phyloP scores from a whole-genome alignment of 92 coral and sea anemone species.

The Parazoanthus atlanticus region DNA sequence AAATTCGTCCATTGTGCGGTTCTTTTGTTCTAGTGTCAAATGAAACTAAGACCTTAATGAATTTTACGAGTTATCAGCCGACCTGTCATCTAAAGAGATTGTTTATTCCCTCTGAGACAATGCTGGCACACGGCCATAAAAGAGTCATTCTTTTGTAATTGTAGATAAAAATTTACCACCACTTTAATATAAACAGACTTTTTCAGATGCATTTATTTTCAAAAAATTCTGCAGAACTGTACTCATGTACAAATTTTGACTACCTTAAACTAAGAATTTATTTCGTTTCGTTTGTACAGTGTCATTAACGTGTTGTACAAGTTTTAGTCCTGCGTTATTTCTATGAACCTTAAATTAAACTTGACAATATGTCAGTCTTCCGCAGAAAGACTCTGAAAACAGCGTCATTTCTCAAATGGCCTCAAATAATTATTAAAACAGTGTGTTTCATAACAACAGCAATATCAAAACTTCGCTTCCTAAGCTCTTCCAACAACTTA shows the following conservation, averaged over 20 bases:
- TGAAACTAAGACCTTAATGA: not conserved
- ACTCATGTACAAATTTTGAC: not conserved
- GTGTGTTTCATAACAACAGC: not conserved
- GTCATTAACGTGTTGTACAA: not conserved
- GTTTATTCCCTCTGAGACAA: not conserved
- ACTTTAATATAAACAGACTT: not conserved
- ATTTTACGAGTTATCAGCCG: not conserved
- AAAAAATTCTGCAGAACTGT: not conserved
- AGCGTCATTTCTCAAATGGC: not conserved
- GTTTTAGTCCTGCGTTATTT: not conserved
- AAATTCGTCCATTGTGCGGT: slow-evolving; percentile 6
- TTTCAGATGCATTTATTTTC: not conserved
- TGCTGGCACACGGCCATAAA: slow-evolving; percentile 13
- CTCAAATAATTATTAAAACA: not conserved
- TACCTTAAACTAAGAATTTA: not conserved
- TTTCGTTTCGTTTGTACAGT: not conserved
- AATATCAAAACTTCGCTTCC: not conserved
- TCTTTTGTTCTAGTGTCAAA: slow-evolving; percentile 19
- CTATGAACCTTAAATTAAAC: not conserved
- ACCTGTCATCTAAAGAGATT: slow-evolving; percentile 11
- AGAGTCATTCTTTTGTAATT: not conserved
- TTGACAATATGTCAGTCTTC: not conserved
- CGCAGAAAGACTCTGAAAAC: not conserved
- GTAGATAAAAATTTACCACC: not conserved
- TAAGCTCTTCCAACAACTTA: not conserved